Evolutionary conservation across 2,113 vertebrate species (phyloP), one percentile per base, ranked within the genome.

Genomic region (Embiotoca jacksoni): DNA sequence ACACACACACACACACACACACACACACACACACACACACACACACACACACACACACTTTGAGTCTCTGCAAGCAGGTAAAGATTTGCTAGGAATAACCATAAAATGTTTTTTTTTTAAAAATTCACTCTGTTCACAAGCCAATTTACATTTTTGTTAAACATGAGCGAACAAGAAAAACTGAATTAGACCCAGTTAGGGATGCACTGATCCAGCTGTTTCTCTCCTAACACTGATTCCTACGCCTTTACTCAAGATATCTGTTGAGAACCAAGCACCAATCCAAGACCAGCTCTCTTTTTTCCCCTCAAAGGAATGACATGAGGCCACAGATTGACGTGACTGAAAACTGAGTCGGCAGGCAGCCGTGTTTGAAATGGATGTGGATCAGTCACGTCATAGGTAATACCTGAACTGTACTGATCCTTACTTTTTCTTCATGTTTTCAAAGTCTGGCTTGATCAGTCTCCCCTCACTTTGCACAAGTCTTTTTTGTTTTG

Each of bases 11-110:
- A 36, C 66, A 65, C 37, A 30, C 52, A 57, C 35, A 33, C 8
- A 32, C 33, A 57, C 55, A 36, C 66, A 65, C 37, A 30, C 52
- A 57, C 35, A 33, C 8, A 32, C 33, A 57, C 55, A 36, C 66
- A 65, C 37, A 30, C 52, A 57, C 35, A 33, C 8, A 65, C 37
- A 30, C 52, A 57, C 35, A 33, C 8, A 32, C 33, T 61, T 53
- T 33, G 11, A 16, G 15, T 47, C n/a, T 63, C 11, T 56, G 30
- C 23, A 47, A 57, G 39, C 15, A 52, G 53, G 1, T 6, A 6
- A 30, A 69, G 31, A 47, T 32, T 61, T 49, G 6, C 36, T 30
- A 14, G 4, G 3, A 64, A 64, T 10, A 35, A 35, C 44, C 31
- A 60, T 52, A 2, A 15, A 35, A 72, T 30, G 23, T 23, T n/a